A percentile compares a stretch with the other conserved stretches of the same genome.
phyloP scores from a whole-genome alignment of 1,140 invertebrate genomes.

The Stegodyphus dumicola region DNA sequence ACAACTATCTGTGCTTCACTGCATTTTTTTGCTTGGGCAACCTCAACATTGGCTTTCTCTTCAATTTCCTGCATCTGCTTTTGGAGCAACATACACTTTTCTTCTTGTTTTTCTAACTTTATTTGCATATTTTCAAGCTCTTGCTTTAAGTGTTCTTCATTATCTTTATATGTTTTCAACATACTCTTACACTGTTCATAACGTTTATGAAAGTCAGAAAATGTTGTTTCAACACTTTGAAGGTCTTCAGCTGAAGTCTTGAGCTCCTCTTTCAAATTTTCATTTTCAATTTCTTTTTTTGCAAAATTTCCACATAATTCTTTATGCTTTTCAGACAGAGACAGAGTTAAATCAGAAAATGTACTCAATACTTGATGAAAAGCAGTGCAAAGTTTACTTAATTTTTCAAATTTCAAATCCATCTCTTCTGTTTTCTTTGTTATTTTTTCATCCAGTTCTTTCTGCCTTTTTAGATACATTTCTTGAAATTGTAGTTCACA shows the following conservation, averaged over 20 bases:
- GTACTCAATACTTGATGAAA: background rate
- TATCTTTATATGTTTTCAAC: conserved; percentile 65
- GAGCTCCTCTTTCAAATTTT: conserved; percentile 31
- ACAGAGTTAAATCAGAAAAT: background rate
- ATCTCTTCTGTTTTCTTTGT: conserved; percentile 6
- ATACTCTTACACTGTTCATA: conserved; percentile 52
- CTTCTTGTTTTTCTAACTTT: conserved; percentile 73
- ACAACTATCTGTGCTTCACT: conserved; percentile 78
- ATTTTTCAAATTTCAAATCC: background rate
- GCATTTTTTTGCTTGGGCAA: conserved; percentile 75
- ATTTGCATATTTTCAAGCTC: conserved; percentile 73
- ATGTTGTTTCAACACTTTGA: conserved; percentile 41
- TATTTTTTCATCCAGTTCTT: conserved; percentile 25
- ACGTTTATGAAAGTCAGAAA: conserved; percentile 53
- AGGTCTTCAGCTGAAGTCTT: conserved; percentile 33
- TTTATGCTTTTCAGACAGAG: background rate
- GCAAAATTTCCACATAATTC: background rate
- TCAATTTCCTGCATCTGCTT: conserved; percentile 75
- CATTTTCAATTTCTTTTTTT: conserved; percentile 22
- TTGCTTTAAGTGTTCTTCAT: conserved; percentile 74
- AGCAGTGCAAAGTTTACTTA: background rate
- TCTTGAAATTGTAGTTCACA: conserved; percentile 28
- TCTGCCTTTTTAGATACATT: conserved; percentile 21
- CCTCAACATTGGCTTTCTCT: conserved; percentile 77
- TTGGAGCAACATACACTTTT: conserved; percentile 74